These are phyloP conservation scores for Neoaliturus tenellus DNA, from an alignment of 2,888 invertebrate genomes.

Conservation along the genomic window DNA sequence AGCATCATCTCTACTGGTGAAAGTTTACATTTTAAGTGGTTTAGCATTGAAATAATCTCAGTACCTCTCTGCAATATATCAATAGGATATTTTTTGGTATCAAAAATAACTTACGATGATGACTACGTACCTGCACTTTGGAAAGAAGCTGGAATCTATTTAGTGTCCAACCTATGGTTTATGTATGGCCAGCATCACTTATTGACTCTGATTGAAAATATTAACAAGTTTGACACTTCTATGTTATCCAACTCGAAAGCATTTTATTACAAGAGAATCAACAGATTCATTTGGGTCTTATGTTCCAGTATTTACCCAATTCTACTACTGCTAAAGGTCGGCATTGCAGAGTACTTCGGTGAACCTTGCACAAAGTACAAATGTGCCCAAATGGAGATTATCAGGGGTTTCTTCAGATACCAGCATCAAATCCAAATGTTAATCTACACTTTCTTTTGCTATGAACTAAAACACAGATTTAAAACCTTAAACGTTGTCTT, in stretches of 20 bases:
- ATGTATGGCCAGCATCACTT: background rate
- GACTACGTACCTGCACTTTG: background rate
- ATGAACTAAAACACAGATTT: constrained; percentile 22
- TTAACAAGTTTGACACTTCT: constrained; percentile 9
- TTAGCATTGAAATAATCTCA: background rate
- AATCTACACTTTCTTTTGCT: constrained; percentile 30
- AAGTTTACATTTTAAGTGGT: constrained; percentile 12
- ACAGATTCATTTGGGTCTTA: background rate
- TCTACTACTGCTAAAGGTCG: background rate
- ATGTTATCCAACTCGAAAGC: background rate
- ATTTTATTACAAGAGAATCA: background rate
- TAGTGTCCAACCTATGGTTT: constrained; percentile 21
- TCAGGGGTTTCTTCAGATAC: background rate
- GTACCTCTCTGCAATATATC: background rate
- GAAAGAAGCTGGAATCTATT: background rate
- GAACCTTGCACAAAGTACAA: background rate
- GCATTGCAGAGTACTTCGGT: background rate
- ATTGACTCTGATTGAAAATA: background rate
- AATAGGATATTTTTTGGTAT: background rate
- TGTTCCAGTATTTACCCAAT: background rate
- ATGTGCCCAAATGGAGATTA: background rate
- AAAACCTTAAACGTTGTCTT: constrained; percentile 23
- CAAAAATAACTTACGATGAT: background rate
- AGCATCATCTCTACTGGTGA: background rate
- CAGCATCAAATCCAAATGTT: constrained; percentile 10